These are phyloP conservation scores for Lepidocyrtoides sp. DNA, from an alignment of 2,888 invertebrate genomes.

Conservation along the genomic window DNA sequence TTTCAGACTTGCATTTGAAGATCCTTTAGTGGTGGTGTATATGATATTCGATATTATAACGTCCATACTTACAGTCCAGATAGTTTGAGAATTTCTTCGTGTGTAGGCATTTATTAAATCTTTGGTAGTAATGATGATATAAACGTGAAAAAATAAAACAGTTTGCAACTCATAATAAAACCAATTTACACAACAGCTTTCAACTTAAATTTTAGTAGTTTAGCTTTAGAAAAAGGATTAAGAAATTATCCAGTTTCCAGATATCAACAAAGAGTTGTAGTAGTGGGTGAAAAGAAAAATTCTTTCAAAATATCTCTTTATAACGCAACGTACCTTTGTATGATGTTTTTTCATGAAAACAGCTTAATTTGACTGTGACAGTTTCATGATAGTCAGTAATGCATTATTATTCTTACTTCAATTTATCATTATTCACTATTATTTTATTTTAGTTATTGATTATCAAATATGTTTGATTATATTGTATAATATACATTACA, in stretches of 20 bases:
- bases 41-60: not conserved
- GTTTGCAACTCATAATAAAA: not conserved
- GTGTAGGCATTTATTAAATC: not conserved
- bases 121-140: not conserved
- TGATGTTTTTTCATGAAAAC: conserved; percentile 67
- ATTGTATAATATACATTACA: conserved; percentile 53
- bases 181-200: conserved; percentile 7
- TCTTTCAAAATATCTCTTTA: conserved; percentile 19
- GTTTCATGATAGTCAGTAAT: conserved; percentile 80
- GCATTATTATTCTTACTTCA: conserved; percentile 66
- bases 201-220: not conserved
- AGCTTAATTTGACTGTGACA: conserved; percentile 81
- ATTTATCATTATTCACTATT: conserved; percentile 32
- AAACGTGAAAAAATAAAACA: not conserved
- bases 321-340: conserved; percentile 75
- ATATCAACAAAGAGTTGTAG: not conserved
- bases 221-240: conserved; percentile 1
- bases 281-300: too few relatives aligned
- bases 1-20: not conserved
- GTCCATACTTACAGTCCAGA: conserved; percentile 13
- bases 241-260: not conserved
- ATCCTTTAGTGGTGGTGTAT: not conserved
- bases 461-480: conserved; percentile 28
- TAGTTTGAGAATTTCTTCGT: not conserved
- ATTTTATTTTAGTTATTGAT: not conserved